These are phyloP conservation scores for Stercorarius parasiticus DNA, from an alignment of 2,113 vertebrate species.

Conservation along the genomic window DNA sequence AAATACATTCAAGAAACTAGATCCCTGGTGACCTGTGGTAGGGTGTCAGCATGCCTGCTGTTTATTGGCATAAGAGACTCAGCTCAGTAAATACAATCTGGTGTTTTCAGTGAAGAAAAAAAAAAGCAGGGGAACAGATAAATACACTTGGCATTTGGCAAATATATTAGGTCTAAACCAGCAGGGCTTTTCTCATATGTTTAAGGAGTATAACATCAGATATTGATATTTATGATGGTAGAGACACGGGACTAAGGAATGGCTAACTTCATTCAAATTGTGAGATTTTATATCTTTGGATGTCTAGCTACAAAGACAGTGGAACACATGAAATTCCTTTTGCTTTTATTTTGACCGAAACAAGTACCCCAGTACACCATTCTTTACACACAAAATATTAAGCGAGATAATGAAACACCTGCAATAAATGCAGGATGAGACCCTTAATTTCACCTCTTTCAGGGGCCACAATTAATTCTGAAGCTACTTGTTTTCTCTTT, in stretches of 20 bases:
- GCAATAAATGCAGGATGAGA: neutral
- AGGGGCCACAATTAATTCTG: neutral
- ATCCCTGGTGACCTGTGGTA: constrained; percentile 6
- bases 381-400: neutral
- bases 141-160: neutral
- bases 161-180: neutral
- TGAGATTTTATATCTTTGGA: neutral
- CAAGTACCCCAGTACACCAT: fast-evolving
- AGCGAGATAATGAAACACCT: neutral
- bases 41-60: neutral
- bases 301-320: neutral
- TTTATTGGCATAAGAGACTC: neutral
- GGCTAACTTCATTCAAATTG: neutral
- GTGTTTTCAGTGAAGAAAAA: neutral
- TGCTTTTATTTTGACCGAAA: neutral
- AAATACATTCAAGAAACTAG: neutral
- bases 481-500: neutral
- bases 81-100: constrained; percentile 2
- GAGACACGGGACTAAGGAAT: neutral
- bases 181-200: fast-evolving
- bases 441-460: neutral
- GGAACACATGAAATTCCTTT: neutral
- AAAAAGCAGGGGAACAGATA: neutral
- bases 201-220: neutral
- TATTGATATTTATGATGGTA: neutral